These are phyloP conservation scores for Papilio helenus DNA, from an alignment of 1,140 invertebrate genomes.

Conservation along the genomic window DNA sequence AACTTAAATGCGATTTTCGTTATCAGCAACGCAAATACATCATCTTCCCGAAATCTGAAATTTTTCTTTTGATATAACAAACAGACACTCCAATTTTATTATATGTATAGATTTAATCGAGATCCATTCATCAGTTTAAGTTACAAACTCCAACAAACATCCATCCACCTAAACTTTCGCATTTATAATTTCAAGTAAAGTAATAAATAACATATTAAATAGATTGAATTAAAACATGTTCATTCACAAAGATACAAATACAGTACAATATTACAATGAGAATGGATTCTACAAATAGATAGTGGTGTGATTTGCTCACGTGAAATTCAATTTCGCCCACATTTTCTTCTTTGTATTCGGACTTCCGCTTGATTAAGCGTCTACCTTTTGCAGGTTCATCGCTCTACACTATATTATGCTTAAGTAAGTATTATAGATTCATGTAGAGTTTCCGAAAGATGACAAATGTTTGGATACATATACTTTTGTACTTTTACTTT, in stretches of 20 bases:
- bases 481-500: neutral
- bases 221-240: neutral
- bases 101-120: no score
- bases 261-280: neutral
- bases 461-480: neutral
- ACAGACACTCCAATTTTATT: no score
- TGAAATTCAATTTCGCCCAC: slow-evolving; percentile 20
- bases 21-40: no score
- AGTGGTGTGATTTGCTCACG: slow-evolving; percentile 9
- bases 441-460: neutral
- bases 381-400: neutral
- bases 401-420: neutral
- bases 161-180: no score
- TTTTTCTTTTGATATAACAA: no score
- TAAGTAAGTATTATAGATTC: neutral
- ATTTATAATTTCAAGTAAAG: no score
- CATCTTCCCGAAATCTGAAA: no score
- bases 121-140: no score
- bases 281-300: neutral
- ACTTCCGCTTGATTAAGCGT: slow-evolving; percentile 5
- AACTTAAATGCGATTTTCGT: no score
- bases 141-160: no score
- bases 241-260: neutral
- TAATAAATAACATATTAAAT: neutral
- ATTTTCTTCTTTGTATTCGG: slow-evolving; percentile 17